phyloP scores from a whole-genome alignment of 2,113 vertebrate genomes.

The Struthio camelus region DNA sequence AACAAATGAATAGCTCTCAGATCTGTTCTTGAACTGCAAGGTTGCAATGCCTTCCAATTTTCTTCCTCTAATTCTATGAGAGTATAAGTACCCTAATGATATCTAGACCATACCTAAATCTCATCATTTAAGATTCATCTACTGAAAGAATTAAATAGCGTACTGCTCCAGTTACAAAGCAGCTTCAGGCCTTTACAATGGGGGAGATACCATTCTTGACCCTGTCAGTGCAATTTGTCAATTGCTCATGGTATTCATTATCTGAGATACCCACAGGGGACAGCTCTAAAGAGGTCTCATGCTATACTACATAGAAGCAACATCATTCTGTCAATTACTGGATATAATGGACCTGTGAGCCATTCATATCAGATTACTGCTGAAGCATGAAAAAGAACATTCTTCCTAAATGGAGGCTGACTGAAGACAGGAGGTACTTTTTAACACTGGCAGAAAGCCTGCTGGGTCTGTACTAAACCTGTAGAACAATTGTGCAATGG shows the following conservation, averaged over 20 bases:
- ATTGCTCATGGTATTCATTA: not conserved
- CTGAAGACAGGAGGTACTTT: not conserved
- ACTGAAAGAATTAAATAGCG: not conserved
- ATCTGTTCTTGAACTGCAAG: not conserved
- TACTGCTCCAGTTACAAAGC: not conserved
- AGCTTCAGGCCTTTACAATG: not conserved
- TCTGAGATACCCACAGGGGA: not conserved
- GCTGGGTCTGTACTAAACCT: not conserved
- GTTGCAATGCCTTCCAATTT: not conserved
- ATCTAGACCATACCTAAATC: not conserved
- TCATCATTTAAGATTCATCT: not conserved
- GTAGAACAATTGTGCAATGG: not conserved
- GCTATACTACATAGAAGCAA: not conserved
- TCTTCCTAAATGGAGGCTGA: not conserved
- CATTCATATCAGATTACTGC: not conserved
- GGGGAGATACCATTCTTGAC: not conserved
- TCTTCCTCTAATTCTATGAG: not conserved
- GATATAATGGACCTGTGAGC: not conserved
- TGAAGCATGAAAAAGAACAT: not conserved
- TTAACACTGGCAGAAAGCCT: not conserved
- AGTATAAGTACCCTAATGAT: not conserved
- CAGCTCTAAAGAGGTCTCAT: not conserved
- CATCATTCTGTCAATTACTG: not conserved
- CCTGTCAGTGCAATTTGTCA: not conserved
- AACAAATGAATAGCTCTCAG: not conserved